Evolutionary conservation across 2,888 invertebrate species (phyloP).

Genomic region (Agrypnus murinus): DNA sequence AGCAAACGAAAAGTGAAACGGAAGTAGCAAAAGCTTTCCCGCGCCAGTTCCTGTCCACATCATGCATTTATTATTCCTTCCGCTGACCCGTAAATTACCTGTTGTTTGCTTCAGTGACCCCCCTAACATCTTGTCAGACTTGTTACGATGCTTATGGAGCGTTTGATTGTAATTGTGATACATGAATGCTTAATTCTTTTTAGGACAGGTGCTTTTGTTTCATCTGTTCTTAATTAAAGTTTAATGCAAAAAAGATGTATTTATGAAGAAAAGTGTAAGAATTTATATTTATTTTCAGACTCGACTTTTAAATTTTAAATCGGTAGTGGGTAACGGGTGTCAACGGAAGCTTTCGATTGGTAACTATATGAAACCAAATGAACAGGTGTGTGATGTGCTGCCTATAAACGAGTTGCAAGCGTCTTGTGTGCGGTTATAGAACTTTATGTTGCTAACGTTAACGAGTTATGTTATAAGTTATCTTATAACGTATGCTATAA

Average conservation of each 20-base stretch:
- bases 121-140: constrained; percentile 27
- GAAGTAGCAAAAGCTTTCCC: constrained; percentile 45
- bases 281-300: too few relatives aligned
- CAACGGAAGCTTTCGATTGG: too few relatives aligned
- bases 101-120: constrained; percentile 44
- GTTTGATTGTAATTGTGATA: constrained; percentile 30
- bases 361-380: background rate
- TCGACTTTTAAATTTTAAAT: too few relatives aligned
- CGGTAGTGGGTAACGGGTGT: too few relatives aligned
- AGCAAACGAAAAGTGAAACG: constrained; percentile 26
- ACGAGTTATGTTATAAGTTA: background rate
- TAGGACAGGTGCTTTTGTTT: constrained; percentile 9
- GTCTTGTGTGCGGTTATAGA: background rate
- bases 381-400: constrained; percentile 35
- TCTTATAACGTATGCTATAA: too few relatives aligned
- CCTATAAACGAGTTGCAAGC: constrained; percentile 28
- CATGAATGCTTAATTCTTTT: constrained; percentile 16
- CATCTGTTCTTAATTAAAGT: too few relatives aligned
- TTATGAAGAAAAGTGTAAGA: too few relatives aligned
- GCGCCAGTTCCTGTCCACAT: constrained; percentile 50
- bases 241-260: too few relatives aligned
- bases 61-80: constrained; percentile 45
- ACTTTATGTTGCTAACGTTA: too few relatives aligned
- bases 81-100: constrained; percentile 51
- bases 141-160: constrained; percentile 26